A percentile compares a stretch with the other conserved stretches of the same genome.
These are phyloP conservation scores for Spinibarbus caldwelli DNA, from an alignment of 2,797 vertebrate genomes.

Conservation along the genomic window DNA sequence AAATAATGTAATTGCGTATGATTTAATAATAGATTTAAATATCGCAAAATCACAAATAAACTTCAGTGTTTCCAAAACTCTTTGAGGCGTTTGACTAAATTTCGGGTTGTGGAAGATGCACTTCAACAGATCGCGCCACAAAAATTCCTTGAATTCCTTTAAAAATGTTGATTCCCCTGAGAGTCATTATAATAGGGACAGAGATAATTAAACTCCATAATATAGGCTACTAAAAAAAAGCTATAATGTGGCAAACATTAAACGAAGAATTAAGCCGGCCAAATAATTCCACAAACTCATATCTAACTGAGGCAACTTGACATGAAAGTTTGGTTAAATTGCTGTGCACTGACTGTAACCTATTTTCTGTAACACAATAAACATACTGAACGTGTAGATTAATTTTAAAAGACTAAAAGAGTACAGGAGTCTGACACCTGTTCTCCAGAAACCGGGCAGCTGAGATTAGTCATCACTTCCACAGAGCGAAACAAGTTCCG, in stretches of 20 bases:
- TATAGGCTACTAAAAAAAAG: not conserved
- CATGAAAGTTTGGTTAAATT: constrained; percentile 26
- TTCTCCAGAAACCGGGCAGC: constrained; percentile 22
- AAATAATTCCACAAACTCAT: not conserved
- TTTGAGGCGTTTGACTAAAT: not conserved
- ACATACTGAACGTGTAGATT: not conserved
- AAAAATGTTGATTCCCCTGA: not conserved
- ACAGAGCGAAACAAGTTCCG: constrained; percentile 35
- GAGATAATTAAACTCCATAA: not conserved
- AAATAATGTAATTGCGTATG: not conserved
- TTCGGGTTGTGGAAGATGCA: not conserved
- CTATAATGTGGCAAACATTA: too few relatives aligned
- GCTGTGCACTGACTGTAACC: too few relatives aligned
- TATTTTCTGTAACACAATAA: not conserved
- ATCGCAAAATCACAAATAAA: not conserved
- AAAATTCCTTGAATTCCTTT: not conserved
- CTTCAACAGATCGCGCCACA: not conserved
- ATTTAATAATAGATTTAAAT: not conserved
- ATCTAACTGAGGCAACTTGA: not conserved
- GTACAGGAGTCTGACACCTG: constrained; percentile 21
- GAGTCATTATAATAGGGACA: not conserved
- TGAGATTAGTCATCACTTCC: constrained; percentile 29
- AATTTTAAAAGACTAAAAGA: not conserved
- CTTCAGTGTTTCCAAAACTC: not conserved
- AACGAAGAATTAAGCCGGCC: too few relatives aligned